Conservation (phyloP, 2,113 vertebrate genomes). For the Coptodon rendalli region DNA sequence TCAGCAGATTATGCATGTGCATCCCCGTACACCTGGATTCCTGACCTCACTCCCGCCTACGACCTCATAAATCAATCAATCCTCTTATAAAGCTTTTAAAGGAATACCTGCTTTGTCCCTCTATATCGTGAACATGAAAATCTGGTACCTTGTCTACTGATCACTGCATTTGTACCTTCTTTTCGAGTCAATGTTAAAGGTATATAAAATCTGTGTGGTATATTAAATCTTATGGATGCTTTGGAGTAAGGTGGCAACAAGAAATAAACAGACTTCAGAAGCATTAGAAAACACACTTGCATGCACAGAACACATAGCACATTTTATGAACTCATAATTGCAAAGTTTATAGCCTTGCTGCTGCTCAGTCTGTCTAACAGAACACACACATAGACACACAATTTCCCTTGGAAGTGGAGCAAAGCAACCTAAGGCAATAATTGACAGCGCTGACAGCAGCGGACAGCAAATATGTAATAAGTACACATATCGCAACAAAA, state of each 20-base stretch:
- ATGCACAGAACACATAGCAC: background rate
- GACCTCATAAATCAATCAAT: conserved; percentile 50
- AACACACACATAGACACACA: conserved; percentile 1
- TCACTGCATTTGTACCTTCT: background rate
- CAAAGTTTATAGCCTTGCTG: background rate
- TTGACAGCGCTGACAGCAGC: background rate
- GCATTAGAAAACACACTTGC: background rate
- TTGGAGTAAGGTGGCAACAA: background rate
- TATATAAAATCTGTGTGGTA: background rate
- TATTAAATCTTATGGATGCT: background rate
- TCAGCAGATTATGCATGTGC: background rate
- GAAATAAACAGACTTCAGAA: background rate
- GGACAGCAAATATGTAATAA: conserved; percentile 4
- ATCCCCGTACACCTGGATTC: conserved; percentile 30
- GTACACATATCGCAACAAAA: background rate
- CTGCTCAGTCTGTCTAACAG: background rate
- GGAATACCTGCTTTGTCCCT: conserved; percentile 5
- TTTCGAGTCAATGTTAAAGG: background rate
- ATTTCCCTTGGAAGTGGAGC: background rate
- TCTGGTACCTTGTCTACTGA: background rate
- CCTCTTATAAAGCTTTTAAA: conserved; percentile 28
- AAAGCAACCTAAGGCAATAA: conserved; percentile 5
- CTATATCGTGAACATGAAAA: background rate
- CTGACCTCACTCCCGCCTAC: conserved; percentile 9
- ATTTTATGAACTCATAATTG: background rate